Conservation (phyloP, 2,797 vertebrate genomes). For the Myotis myotis region DNA sequence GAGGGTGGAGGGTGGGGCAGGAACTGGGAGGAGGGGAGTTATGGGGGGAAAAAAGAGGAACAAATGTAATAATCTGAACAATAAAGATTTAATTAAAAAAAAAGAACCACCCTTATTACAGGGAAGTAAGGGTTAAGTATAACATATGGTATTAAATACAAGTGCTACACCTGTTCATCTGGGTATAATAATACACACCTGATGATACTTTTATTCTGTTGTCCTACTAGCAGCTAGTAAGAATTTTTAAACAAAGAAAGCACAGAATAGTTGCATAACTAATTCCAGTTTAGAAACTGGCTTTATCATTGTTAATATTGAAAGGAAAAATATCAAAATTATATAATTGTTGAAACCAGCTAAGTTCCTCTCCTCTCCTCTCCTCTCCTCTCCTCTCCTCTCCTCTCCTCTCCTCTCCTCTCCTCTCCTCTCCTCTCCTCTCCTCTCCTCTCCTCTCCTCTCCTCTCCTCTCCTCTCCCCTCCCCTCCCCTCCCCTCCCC, state of each 20-base stretch:
- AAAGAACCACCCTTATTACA: background rate
- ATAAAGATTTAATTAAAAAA: too few species aligned
- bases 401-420: rapidly evolving
- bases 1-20: too few species aligned
- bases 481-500: rapidly evolving
- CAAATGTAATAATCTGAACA: too few species aligned
- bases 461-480: rapidly evolving
- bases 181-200: slow-evolving; percentile 64
- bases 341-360: background rate
- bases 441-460: rapidly evolving
- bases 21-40: too few species aligned
- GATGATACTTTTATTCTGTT: slow-evolving; percentile 42
- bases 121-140: slow-evolving; percentile 34
- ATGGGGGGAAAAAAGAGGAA: too few species aligned
- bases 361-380: background rate
- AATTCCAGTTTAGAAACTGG: slow-evolving; percentile 42
- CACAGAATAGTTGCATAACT: slow-evolving; percentile 22
- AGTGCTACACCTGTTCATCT: slow-evolving; percentile 53
- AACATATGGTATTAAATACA: slow-evolving; percentile 37
- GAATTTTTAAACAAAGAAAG: slow-evolving; percentile 55
- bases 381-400: rapidly evolving
- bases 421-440: rapidly evolving
- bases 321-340: background rate
- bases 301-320: slow-evolving; percentile 60
- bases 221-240: slow-evolving; percentile 56